These are phyloP conservation scores for Natator depressus DNA, from an alignment of 2,113 vertebrate species.

Conservation along the genomic window DNA sequence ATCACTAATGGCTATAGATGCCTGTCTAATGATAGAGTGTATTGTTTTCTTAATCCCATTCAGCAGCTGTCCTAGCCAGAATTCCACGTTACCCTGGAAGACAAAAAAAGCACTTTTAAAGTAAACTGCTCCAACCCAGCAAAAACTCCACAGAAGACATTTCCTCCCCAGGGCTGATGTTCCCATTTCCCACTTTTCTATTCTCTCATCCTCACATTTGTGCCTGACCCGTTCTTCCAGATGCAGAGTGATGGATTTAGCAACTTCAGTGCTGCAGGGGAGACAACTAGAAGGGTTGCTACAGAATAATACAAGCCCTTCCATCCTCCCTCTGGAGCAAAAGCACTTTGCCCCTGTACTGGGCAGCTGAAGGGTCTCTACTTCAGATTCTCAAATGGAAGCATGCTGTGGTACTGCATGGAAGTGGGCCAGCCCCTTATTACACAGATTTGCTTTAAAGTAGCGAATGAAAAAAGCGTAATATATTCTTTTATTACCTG, in stretches of 20 bases:
- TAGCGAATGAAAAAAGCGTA: slow-evolving; percentile 32
- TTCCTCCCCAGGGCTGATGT: neutral
- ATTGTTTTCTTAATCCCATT: slow-evolving; percentile 82
- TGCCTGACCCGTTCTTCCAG: neutral
- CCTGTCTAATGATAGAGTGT: slow-evolving; percentile 82
- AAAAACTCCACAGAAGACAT: neutral
- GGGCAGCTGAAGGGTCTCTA: neutral
- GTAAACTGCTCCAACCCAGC: neutral
- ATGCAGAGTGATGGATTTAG: neutral
- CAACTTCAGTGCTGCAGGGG: neutral
- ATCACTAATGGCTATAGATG: slow-evolving; percentile 77
- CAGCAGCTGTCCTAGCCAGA: slow-evolving; percentile 83
- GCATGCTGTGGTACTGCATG: neutral
- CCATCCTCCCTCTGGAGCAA: neutral
- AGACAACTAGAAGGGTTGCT: slow-evolving; percentile 16
- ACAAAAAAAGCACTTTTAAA: slow-evolving; percentile 45
- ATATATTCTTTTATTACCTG: slow-evolving; percentile 68
- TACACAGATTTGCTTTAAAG: slow-evolving; percentile 45
- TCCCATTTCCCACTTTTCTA: neutral
- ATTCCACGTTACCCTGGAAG: slow-evolving; percentile 84
- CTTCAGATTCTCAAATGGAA: slow-evolving; percentile 10
- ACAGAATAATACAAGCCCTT: slow-evolving; percentile 12
- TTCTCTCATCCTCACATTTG: slow-evolving; percentile 2
- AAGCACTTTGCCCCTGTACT: neutral
- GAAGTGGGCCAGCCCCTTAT: neutral